Base-by-base conservation (phyloP, 2,113 vertebrate genomes). In the Pardalotus punctatus region DNA sequence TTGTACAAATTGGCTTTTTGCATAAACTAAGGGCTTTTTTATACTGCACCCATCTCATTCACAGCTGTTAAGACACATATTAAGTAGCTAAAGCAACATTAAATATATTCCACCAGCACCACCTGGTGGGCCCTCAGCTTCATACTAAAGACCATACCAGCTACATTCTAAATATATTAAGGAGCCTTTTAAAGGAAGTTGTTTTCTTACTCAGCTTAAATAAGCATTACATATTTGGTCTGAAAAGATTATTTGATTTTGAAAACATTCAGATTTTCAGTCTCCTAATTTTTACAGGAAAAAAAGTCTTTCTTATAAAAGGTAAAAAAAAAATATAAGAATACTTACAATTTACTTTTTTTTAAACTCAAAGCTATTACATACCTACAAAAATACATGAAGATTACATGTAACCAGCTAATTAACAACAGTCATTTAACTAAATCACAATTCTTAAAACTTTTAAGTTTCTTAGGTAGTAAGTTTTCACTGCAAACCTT, bases 121-220 rank as follows among this genome's bases (percentile, higher is more conserved):
- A 98, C 93, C 98, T 98, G 97, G 92, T 98, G 98, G 98, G 40
- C 53, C 16, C 58, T 45, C 38, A 65, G 70, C 56, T 93, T 72
- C 29, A 27, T 91, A 81, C 69, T 14, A 22, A 7, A 83, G n/a
- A 83, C 10, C 42, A 14, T 3, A 8, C 2, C 8, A 12, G 10
- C 27, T 33, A 10, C 5, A 50, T 3, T 10, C 33, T 5, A 74
- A 67, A n/a, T 8, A 38, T 13, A 67, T 42, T 2, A 28, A 47
- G 24, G 9, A 54, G 13, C 8, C 36, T 80, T 73, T 58, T 14
- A 51, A 14, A 80, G 17, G 4, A 36, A 77, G 8, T 17, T 22
- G 56, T 21, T 72, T 81, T 51, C 36, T 54, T 51, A 33, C 29
- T 76, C 13, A 38, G 13, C 21, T 50, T 73, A 61, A 69, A 66